These are phyloP conservation scores for Ptychochromis oligacanthus DNA, from an alignment of 2,113 vertebrate species.

Conservation along the genomic window DNA sequence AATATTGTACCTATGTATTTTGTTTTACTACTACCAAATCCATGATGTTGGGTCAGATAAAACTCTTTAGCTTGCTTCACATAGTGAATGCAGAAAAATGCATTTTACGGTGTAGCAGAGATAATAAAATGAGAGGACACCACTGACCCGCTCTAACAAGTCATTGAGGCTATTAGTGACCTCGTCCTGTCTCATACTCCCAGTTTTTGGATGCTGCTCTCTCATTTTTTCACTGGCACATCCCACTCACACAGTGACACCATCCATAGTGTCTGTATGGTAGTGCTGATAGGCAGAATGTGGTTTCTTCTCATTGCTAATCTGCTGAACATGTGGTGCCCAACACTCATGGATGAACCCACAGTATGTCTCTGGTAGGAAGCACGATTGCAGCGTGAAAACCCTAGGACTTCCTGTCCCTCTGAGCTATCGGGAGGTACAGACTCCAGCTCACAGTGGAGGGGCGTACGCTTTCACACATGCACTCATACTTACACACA, in stretches of 20 bases:
- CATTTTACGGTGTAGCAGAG: not conserved
- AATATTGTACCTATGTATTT: not conserved
- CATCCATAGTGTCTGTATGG: constrained; percentile 56
- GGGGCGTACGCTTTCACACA: constrained; percentile 9
- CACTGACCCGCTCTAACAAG: not conserved
- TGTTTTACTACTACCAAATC: not conserved
- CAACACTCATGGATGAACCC: constrained; percentile 39
- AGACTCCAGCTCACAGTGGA: constrained; percentile 32
- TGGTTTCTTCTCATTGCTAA: constrained; percentile 67
- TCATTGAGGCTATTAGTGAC: not conserved
- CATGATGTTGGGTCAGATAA: not conserved
- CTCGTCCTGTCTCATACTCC: not conserved
- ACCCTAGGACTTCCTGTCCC: constrained; percentile 67
- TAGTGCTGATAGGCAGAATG: constrained; percentile 66
- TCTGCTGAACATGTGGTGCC: constrained; percentile 44
- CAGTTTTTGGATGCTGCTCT: not conserved
- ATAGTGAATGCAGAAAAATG: not conserved
- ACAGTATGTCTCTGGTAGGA: constrained; percentile 59
- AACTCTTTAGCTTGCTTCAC: not conserved
- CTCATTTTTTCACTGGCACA: constrained; percentile 20
- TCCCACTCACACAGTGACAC: constrained; percentile 11
- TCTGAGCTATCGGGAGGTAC: constrained; percentile 61
- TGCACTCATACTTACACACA: constrained; percentile 10
- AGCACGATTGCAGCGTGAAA: constrained; percentile 44
- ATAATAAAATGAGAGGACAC: not conserved